These are phyloP conservation scores for Colinus virginianus DNA, from an alignment of 2,113 vertebrate genomes.

Conservation along the genomic window DNA sequence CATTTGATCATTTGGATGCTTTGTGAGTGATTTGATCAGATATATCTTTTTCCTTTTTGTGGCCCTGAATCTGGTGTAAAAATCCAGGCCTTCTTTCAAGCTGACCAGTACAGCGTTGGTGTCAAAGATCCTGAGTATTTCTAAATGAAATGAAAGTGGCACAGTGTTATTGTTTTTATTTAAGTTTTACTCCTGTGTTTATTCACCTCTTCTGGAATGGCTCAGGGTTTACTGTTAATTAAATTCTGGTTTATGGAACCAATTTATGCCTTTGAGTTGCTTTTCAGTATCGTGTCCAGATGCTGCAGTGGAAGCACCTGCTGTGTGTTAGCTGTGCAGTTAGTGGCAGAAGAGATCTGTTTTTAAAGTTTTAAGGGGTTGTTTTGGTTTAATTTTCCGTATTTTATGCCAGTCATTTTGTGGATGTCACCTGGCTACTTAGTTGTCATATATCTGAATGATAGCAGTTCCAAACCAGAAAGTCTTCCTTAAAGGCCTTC, in stretches of 20 bases:
- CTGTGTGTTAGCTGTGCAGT: neutral
- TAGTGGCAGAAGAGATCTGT: neutral
- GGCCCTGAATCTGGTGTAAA: neutral
- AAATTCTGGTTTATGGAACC: neutral
- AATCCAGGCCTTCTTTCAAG: neutral
- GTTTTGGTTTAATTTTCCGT: neutral
- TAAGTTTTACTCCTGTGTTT: conserved; percentile 13
- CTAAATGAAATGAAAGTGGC: neutral
- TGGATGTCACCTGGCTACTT: neutral
- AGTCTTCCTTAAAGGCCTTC: neutral
- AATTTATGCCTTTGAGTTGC: neutral
- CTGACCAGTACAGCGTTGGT: neutral
- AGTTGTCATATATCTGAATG: neutral
- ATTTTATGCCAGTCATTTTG: neutral
- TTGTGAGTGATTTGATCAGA: neutral
- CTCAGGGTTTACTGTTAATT: neutral
- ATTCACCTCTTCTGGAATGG: neutral
- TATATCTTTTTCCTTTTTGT: neutral
- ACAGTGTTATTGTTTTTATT: neutral
- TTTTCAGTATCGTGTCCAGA: neutral
- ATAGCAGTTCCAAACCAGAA: neutral
- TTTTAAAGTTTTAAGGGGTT: neutral
- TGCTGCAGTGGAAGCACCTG: neutral
- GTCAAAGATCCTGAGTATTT: neutral
- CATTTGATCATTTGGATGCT: neutral